Percentiles rank a stretch among this genome's conserved stretches.
These are phyloP conservation scores for Ernsta delagoae DNA, from an alignment of 2,888 invertebrate genomes.

Conservation along the genomic window DNA sequence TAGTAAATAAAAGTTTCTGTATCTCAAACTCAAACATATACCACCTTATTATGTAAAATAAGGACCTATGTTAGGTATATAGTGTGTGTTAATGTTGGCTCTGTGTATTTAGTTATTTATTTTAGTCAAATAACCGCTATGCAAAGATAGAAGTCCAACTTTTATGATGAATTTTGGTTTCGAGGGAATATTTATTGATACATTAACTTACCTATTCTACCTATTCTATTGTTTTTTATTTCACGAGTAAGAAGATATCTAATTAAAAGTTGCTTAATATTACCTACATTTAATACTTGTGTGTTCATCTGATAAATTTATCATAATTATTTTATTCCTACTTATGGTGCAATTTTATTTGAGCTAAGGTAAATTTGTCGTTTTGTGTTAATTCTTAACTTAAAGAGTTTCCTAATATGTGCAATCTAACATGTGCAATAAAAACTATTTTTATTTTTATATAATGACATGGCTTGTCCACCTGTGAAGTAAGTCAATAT, in stretches of 20 bases:
- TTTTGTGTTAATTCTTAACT: constrained; percentile 19
- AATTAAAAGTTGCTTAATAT: too few relatives aligned
- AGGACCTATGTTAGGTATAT: constrained; percentile 74
- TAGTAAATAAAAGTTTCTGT: constrained; percentile 39
- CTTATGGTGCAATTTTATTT: too few relatives aligned
- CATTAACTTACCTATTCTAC: too few relatives aligned
- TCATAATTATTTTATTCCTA: too few relatives aligned
- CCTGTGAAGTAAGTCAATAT: neutral
- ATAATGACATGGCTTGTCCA: constrained; percentile 6
- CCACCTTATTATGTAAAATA: constrained; percentile 78
- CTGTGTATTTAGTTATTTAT: constrained; percentile 80
- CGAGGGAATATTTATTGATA: too few relatives aligned
- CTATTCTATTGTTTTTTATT: too few relatives aligned
- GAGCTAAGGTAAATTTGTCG: neutral
- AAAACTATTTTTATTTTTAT: constrained; percentile 11
- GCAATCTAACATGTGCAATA: constrained; percentile 30
- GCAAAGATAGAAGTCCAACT: constrained; percentile 55
- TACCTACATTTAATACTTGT: too few relatives aligned
- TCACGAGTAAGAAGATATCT: too few relatives aligned
- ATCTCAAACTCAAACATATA: constrained; percentile 64
- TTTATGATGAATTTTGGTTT: neutral
- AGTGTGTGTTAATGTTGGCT: constrained; percentile 49
- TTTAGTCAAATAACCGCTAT: constrained; percentile 67
- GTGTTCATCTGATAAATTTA: too few relatives aligned
- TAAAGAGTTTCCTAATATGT: constrained; percentile 12